phyloP scores from a whole-genome alignment of 1,140 invertebrate species.

The Andrena cerasifolii region DNA sequence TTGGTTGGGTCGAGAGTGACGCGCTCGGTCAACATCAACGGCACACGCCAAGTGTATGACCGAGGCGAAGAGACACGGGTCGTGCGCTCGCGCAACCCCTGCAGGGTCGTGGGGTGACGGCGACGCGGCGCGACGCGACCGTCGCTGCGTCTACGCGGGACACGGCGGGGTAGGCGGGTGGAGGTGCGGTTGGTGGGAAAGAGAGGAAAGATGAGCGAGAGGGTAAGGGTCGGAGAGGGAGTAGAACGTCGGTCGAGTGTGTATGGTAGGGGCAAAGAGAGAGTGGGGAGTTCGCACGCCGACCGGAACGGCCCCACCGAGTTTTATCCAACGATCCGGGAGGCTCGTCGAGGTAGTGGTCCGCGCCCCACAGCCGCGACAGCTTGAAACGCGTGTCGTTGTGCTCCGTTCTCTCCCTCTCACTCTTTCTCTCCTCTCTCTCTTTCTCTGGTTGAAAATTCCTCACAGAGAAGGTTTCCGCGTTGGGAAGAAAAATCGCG shows the following conservation, averaged over 20 bases:
- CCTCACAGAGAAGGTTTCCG: not conserved
- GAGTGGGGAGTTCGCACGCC: constrained; percentile 77
- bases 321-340: constrained; percentile 81
- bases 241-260: not conserved
- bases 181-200: constrained; percentile 22
- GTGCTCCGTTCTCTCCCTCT: constrained; percentile 38
- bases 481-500: constrained; percentile 29
- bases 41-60: constrained; percentile 46
- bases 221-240: constrained; percentile 2
- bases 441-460: no score
- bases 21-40: constrained; percentile 53
- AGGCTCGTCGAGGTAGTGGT: constrained; percentile 79
- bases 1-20: constrained; percentile 48
- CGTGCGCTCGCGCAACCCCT: constrained; percentile 48
- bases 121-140: constrained; percentile 43
- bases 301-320: constrained; percentile 77
- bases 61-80: constrained; percentile 37
- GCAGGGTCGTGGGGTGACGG: constrained; percentile 40
- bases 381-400: constrained; percentile 62
- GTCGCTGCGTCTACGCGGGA: constrained; percentile 50
- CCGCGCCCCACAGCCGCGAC: constrained; percentile 78
- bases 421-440: not conserved
- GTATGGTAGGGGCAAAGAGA: constrained; percentile 50
- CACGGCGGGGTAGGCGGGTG: constrained; percentile 29
- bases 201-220: constrained; percentile 34